phyloP scores from a whole-genome alignment of 2,113 vertebrate species.

The Myiozetetes cayanensis region DNA sequence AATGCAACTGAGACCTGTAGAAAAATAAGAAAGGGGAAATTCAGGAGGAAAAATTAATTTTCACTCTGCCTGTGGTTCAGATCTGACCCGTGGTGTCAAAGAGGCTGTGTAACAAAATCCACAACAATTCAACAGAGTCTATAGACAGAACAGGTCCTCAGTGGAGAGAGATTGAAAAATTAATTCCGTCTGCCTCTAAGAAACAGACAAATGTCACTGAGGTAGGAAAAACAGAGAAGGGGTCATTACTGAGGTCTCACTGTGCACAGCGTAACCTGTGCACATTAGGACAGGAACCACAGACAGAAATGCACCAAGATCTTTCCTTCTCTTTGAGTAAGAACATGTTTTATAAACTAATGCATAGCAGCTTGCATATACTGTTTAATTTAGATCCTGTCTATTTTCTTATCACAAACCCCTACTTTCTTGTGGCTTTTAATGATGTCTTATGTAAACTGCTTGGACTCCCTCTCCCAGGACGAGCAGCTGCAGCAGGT shows the following conservation, averaged over 20 bases:
- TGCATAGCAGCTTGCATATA: not conserved
- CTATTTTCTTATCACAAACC: not conserved
- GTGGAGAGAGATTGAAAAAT: not conserved
- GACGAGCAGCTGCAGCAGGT: not conserved
- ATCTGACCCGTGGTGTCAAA: slow-evolving; percentile 25
- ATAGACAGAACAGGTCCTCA: not conserved
- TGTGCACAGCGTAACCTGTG: accelerated
- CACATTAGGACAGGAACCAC: not conserved
- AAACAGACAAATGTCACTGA: slow-evolving; percentile 1
- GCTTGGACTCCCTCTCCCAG: not conserved
- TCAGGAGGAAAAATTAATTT: slow-evolving; percentile 32
- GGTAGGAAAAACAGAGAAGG: not conserved
- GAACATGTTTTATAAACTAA: not conserved
- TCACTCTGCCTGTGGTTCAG: not conserved
- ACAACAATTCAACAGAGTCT: not conserved
- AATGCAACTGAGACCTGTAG: not conserved
- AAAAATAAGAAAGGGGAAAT: not conserved
- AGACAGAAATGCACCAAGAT: not conserved
- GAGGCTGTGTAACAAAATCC: not conserved
- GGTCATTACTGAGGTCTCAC: not conserved
- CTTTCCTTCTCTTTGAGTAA: not conserved
- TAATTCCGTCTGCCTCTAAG: not conserved
- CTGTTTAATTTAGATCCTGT: not conserved
- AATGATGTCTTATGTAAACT: not conserved
- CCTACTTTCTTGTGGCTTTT: slow-evolving; percentile 28